Base-by-base conservation (phyloP, 2,888 invertebrate genomes). In the Phanerotoma sp. region DNA sequence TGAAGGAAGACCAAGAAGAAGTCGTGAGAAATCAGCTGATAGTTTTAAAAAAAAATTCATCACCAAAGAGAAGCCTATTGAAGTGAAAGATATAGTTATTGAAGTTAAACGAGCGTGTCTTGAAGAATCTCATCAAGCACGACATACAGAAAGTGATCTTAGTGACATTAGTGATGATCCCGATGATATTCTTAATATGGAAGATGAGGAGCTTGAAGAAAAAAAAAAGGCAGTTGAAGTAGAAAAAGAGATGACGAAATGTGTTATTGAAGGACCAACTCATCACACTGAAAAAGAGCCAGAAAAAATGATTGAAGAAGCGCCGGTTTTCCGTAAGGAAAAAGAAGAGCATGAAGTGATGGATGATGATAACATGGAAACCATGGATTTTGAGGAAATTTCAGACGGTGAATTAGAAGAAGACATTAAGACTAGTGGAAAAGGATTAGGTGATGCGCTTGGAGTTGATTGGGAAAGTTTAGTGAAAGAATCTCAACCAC, bases 381-480 rank as follows among this genome's bases (percentile, higher is more conserved):
- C 84, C 66, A 82, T 92, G 71, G 92, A 91, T 71, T 93, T 93
- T 78, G 93, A 93, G 77, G 92, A 93, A 79, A 92, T 93, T 68
- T 92, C 92, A 13, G 93, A 93, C 75, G 93, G 92, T 48, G 93
- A 93, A 76, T 78, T 93, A 30, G 93, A 93, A 73, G 91, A 92
- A 72, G 89, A 92, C 45, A 71, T 77, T 47, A 77, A 77, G 67
- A 83, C 88, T 11, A 85, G 83, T 68, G 81, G 83, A 62, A 85
- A 81, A 77, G 86, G 89, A 30, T 83, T 94, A 58, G 93, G 93
- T 5, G 94, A 95, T 77, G 93, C 93, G n/a, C 79, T 96, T 22
- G 94, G 94, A n/a, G 94, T 96, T 2, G 94, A 96, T 77, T 95
- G 95, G 95, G 89, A 92, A 10, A 92, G 92, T 72, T 80, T 96